phyloP scores from a whole-genome alignment of 2,888 invertebrate genomes.

The Epinotia nisella region DNA sequence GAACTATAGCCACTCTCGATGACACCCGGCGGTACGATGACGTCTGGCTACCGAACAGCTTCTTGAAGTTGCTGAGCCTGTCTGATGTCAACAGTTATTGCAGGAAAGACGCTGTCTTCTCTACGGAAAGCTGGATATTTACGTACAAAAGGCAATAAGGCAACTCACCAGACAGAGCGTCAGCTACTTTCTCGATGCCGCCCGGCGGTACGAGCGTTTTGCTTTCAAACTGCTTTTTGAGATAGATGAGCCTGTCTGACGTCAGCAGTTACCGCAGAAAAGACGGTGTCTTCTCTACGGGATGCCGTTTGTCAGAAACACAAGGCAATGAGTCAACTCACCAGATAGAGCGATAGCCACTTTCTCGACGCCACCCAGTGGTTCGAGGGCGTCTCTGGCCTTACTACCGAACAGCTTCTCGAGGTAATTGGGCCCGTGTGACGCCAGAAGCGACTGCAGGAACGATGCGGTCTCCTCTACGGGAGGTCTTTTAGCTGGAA shows the following conservation, averaged over 20 bases:
- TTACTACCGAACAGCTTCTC: constrained; percentile 98
- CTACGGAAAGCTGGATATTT: constrained; percentile 62
- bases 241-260: not conserved
- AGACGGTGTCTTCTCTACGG: not conserved
- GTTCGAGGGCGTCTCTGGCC: constrained; percentile 95
- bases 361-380: constrained; percentile 96
- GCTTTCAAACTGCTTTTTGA: not conserved
- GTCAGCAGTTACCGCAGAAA: not conserved
- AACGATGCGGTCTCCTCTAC: constrained; percentile 98
- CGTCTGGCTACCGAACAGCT: constrained; percentile 97
- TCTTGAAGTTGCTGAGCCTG: constrained; percentile 98
- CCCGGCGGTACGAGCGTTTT: constrained; percentile 92
- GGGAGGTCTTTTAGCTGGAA: constrained; percentile 96
- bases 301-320: not conserved
- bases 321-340: constrained; percentile 65
- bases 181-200: constrained; percentile 89
- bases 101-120: constrained; percentile 97
- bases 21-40: constrained; percentile 95
- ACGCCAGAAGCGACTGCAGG: constrained; percentile 95
- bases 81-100: constrained; percentile 97
- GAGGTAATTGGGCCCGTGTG: constrained; percentile 98
- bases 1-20: constrained; percentile 97
- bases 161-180: constrained; percentile 50
- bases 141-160: not conserved
- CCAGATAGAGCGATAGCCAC: constrained; percentile 98